Evolutionary conservation across 2,888 invertebrate species (phyloP).

Genomic region (Drosophila basisetae): DNA sequence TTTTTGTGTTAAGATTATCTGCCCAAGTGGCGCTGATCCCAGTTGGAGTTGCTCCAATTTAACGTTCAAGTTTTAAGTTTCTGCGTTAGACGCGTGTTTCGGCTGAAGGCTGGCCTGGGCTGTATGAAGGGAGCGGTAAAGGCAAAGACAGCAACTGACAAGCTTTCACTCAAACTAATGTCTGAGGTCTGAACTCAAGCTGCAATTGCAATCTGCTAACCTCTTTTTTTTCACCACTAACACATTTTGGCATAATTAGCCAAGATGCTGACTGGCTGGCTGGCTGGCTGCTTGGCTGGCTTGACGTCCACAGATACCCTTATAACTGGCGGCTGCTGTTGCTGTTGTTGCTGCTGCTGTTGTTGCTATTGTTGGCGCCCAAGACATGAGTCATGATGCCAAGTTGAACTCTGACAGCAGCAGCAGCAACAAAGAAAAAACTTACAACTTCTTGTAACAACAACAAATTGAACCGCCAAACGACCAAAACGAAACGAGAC

Average conservation of each 20-base stretch:
- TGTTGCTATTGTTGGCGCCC: slow-evolving; percentile 2
- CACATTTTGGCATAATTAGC: slow-evolving; percentile 17
- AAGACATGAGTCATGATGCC: slow-evolving; percentile 37
- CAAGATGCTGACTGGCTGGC: neutral
- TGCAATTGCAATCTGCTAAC: slow-evolving; percentile 18
- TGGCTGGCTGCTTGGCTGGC: neutral
- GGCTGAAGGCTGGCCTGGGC: neutral
- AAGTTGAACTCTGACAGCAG: slow-evolving; percentile 48
- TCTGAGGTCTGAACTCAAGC: neutral
- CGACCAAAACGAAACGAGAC: slow-evolving; percentile 33
- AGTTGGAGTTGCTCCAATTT: slow-evolving; percentile 47
- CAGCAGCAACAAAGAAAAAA: slow-evolving; percentile 1
- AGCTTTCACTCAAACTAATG: slow-evolving; percentile 24
- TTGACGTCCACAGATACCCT: slow-evolving; percentile 13
- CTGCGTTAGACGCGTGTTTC: slow-evolving; percentile 40
- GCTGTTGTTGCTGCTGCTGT: neutral
- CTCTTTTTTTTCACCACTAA: neutral
- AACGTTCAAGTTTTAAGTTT: slow-evolving; percentile 16
- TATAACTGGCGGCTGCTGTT: slow-evolving; percentile 5
- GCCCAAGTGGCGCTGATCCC: slow-evolving; percentile 12
- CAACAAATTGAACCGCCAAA: slow-evolving; percentile 30
- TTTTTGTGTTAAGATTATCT: slow-evolving; percentile 12
- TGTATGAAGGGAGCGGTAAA: slow-evolving; percentile 16
- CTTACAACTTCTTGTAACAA: slow-evolving; percentile 8
- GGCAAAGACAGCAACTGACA: neutral